These are phyloP conservation scores for Diplazon laetatorius DNA, from an alignment of 2,888 invertebrate genomes.

Conservation along the genomic window DNA sequence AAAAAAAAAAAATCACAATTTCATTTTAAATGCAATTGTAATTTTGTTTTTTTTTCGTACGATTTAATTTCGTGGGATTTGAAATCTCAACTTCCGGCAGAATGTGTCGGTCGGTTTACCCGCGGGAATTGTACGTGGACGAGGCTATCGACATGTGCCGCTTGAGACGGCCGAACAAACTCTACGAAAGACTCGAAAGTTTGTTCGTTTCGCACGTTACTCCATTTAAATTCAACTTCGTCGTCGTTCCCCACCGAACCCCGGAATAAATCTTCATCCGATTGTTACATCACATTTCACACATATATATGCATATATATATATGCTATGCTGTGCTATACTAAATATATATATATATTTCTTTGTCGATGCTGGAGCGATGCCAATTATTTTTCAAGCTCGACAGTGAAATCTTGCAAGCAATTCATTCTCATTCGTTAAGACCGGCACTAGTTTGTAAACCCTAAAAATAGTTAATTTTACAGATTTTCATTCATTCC, in stretches of 20 bases:
- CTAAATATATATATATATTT: neutral
- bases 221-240: neutral
- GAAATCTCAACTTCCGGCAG: neutral
- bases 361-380: neutral
- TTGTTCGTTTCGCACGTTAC: conserved; percentile 1
- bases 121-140: neutral
- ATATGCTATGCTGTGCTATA: neutral
- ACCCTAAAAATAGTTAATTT: no score
- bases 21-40: no score
- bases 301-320: neutral
- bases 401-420: no score
- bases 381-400: no score
- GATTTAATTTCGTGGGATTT: neutral
- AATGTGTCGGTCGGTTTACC: neutral
- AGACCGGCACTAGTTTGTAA: no score
- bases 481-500: no score
- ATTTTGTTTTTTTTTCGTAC: no score
- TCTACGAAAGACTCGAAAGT: neutral
- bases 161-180: no score
- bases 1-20: no score
- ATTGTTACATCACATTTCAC: neutral
- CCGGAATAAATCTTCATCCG: neutral
- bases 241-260: neutral
- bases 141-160: no score
- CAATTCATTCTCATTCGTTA: no score